Base-by-base conservation (phyloP, 2,797 vertebrate species). In the Acanthiza pusilla region DNA sequence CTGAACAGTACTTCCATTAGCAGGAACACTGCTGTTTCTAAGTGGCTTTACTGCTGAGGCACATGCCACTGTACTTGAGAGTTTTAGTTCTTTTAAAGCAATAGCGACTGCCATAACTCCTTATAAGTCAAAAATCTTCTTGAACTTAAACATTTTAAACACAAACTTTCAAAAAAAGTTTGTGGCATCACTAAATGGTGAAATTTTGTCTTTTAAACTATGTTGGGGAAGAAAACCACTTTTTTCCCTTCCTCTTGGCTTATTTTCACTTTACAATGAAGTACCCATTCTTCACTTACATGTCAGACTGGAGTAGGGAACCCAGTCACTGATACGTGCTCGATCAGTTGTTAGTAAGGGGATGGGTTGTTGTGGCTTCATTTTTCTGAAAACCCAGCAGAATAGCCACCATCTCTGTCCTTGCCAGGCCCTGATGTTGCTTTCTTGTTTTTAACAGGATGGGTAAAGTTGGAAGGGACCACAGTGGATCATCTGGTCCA, bases 1-100 rank as follows among this genome's bases (percentile, higher is more conserved):
- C 11, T 65, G 95, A 98, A 93, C 61, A 93, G 79, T 72, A 54
- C n/a, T 94, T 96, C 91, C 96, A 96, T 97, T 97, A 97, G 93
- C 61, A 92, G 92, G 94, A 89, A 74, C 36, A 19, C 25, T 81
- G 36, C 22, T 71, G 15, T 79, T 91, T 74, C 70, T 88, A 95
- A 94, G 88, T 84, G 85, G 53, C 48, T 96, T 94, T 91, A n/a
- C 61, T 94, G 36, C 40, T 70, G 74, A 95, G 93, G 79, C 54
- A 71, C 91, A 89, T 45, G 77, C 36, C 60, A 38, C 38, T 57
- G 20, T 16, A 22, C 73, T 84, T 84, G 73, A 86, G 66, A 96
- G 87, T 36, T 79, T 96, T 54, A 92, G 82, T 83, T 80, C 58
- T 95, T 97, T 89, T 18, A 76, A 80, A 94, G 53, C 30, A 75